Evolutionary conservation across 2,797 vertebrate species (phyloP).

Genomic region (Acestrorhynchus altus): DNA sequence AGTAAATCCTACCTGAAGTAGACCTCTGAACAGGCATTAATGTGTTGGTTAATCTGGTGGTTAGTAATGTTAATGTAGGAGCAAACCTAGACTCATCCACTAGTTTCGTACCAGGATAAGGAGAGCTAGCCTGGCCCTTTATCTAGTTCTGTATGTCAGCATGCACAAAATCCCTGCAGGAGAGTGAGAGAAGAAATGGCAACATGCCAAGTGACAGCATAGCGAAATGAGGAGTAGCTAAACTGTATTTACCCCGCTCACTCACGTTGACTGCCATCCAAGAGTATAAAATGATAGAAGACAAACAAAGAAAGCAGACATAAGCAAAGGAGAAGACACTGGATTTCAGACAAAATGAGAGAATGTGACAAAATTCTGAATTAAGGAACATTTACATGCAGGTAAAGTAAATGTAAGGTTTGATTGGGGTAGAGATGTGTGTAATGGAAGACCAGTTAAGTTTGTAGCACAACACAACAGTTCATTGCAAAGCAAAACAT

Average conservation of each 20-base stretch:
- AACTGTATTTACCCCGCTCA: conserved; percentile 92
- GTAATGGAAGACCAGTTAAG: conserved; percentile 40
- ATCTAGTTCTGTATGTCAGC: conserved; percentile 60
- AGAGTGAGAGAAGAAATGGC: conserved; percentile 69
- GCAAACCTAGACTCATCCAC: conserved; percentile 67
- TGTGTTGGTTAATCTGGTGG: conserved; percentile 60
- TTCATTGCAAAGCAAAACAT: neutral
- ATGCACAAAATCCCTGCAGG: conserved; percentile 75
- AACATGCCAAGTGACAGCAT: conserved; percentile 65
- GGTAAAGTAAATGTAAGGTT: conserved; percentile 64
- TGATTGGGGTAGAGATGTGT: conserved; percentile 40
- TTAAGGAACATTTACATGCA: conserved; percentile 70
- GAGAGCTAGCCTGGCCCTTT: conserved; percentile 50
- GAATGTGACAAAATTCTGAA: conserved; percentile 65
- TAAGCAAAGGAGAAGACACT: conserved; percentile 79
- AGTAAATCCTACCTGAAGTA: conserved; percentile 64
- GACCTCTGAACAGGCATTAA: conserved; percentile 62
- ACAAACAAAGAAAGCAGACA: conserved; percentile 77
- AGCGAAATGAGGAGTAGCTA: conserved; percentile 69
- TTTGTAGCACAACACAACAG: conserved; percentile 8
- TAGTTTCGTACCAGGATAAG: conserved; percentile 56
- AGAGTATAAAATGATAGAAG: conserved; percentile 81
- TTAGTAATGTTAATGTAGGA: conserved; percentile 72
- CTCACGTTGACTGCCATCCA: conserved; percentile 91
- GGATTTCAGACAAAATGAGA: conserved; percentile 55